Evolutionary conservation across 2,888 invertebrate genomes (phyloP).

Genomic region (Leptopilina myrica): DNA sequence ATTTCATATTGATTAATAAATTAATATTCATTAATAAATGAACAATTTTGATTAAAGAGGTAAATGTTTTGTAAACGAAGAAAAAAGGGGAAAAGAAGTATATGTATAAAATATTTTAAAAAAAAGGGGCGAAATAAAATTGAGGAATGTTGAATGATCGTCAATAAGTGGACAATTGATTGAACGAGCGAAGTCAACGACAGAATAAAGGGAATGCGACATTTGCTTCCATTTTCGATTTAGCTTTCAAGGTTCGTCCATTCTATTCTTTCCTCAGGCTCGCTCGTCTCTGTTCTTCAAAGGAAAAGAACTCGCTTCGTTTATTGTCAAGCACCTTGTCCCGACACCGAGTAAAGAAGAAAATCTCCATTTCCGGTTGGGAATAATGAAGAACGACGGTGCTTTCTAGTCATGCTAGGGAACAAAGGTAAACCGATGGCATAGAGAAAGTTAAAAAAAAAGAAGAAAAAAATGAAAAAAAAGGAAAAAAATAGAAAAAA

Average conservation of each 20-base stretch:
- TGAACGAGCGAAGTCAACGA: not conserved
- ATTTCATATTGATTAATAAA: too few species aligned
- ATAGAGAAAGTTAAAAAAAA: not conserved
- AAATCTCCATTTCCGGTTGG: conserved; percentile 36
- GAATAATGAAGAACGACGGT: conserved; percentile 36
- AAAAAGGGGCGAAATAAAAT: not conserved
- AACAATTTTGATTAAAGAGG: too few species aligned
- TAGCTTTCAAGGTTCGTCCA: not conserved
- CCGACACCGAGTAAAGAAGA: conserved; percentile 35
- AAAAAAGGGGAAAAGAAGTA: not conserved
- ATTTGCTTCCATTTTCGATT: conserved; percentile 17
- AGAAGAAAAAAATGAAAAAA: not conserved
- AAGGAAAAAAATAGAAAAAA: not conserved
- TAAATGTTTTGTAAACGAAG: too few species aligned
- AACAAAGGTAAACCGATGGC: conserved; percentile 22
- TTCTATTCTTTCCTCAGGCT: not conserved
- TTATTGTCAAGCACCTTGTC: conserved; percentile 33
- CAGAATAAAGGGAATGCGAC: not conserved
- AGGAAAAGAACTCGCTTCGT: conserved; percentile 28
- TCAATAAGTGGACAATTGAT: conserved; percentile 13
- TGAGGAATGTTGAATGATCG: not conserved
- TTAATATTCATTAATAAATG: too few species aligned
- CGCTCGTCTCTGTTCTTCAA: not conserved
- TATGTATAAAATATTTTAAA: not conserved
- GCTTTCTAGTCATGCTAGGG: conserved; percentile 10